phyloP scores from a whole-genome alignment of 2,797 vertebrate species.

The Malacoctenus gilli region DNA sequence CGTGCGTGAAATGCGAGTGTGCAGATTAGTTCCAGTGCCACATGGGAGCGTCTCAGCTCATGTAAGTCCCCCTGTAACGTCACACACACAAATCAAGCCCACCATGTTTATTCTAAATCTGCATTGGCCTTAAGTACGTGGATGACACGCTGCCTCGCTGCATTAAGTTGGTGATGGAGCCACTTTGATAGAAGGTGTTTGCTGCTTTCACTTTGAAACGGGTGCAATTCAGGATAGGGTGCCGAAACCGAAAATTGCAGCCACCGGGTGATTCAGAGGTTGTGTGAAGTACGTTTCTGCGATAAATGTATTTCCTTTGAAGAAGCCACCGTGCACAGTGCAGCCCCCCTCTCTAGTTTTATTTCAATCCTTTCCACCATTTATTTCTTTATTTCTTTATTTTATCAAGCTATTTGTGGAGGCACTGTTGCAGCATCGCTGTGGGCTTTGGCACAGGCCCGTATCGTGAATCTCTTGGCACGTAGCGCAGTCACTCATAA shows the following conservation, averaged over 20 bases:
- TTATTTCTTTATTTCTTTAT: neutral
- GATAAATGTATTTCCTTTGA: constrained; percentile 24
- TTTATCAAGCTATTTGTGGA: constrained; percentile 41
- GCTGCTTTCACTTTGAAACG: constrained; percentile 22
- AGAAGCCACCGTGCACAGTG: neutral
- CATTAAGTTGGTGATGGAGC: constrained; percentile 11
- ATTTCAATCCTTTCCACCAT: constrained; percentile 23
- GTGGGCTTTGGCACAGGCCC: constrained; percentile 22
- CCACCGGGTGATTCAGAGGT: constrained; percentile 19
- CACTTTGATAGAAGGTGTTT: constrained; percentile 23
- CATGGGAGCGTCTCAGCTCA: constrained; percentile 27
- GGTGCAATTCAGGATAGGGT: neutral
- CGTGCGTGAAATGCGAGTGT: constrained; percentile 16
- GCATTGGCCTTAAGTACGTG: constrained; percentile 6
- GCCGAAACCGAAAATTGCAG: constrained; percentile 2
- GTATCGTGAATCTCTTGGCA: constrained; percentile 43
- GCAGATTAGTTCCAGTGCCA: constrained; percentile 35
- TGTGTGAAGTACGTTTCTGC: constrained; percentile 7
- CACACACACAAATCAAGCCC: constrained; percentile 21
- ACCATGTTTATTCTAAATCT: constrained; percentile 26
- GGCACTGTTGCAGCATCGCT: constrained; percentile 37
- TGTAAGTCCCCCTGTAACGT: constrained; percentile 34
- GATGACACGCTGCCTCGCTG: constrained; percentile 11
- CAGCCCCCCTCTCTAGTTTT: constrained; percentile 1
- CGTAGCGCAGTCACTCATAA: constrained; percentile 52